Percentiles rank a stretch among this genome's conserved stretches.
phyloP scores from a whole-genome alignment of 2,888 invertebrate species.

The Xylota sylvarum region DNA sequence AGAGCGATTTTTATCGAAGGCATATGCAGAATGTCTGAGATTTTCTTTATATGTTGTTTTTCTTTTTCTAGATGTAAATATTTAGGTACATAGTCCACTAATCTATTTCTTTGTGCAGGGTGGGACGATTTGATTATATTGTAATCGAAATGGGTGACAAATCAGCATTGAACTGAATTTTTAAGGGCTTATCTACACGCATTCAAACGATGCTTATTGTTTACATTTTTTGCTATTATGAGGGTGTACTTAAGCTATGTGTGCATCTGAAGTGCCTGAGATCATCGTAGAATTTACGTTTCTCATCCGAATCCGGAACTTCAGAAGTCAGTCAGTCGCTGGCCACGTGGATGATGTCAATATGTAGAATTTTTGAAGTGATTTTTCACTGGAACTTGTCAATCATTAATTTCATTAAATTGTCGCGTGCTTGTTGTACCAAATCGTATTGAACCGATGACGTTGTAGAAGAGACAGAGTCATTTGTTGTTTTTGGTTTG shows the following conservation, averaged over 20 bases:
- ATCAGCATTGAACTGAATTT: conserved; percentile 71
- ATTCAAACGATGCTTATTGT: conserved; percentile 33
- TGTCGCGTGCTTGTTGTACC: conserved; percentile 6
- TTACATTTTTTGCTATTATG: conserved; percentile 4
- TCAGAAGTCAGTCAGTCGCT: conserved; percentile 18
- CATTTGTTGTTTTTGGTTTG: background rate
- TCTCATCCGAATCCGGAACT: conserved; percentile 56
- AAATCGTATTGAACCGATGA: conserved; percentile 12
- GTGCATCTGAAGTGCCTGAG: conserved; percentile 47
- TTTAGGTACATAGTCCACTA: conserved; percentile 40
- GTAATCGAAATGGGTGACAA: conserved; percentile 35
- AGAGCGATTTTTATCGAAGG: conserved; percentile 34
- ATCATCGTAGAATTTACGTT: conserved; percentile 49
- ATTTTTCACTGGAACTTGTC: background rate
- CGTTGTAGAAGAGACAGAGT: background rate
- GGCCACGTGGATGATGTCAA: conserved; percentile 30
- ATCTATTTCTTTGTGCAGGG: conserved; percentile 12
- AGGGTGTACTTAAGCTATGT: background rate
- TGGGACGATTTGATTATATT: background rate
- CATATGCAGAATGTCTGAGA: conserved; percentile 26
- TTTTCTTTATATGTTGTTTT: conserved; percentile 1
- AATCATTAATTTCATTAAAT: background rate
- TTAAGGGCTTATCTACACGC: conserved; percentile 39
- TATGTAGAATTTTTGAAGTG: background rate
- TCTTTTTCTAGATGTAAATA: conserved; percentile 16